These are phyloP conservation scores for Tyrannus savana DNA, from an alignment of 2,113 vertebrate genomes.

Conservation along the genomic window DNA sequence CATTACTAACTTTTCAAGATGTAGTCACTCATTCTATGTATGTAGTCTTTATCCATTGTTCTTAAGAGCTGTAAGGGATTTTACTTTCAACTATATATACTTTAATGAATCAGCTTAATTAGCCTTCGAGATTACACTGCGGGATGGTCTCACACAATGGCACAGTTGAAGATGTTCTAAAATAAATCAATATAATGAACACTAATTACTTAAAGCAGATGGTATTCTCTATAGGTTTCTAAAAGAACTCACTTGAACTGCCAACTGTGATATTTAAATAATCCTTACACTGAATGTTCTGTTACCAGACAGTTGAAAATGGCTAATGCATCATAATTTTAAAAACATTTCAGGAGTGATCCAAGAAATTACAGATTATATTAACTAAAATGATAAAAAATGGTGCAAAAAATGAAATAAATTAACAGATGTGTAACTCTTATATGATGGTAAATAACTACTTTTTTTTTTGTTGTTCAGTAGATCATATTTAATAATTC, in stretches of 20 bases:
- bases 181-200: conserved; percentile 29
- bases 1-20: not conserved
- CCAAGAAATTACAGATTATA: not conserved
- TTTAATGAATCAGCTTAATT: conserved; percentile 7
- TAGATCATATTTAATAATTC: not conserved
- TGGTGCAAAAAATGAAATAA: not conserved
- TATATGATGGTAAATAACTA: not conserved
- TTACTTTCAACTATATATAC: not conserved
- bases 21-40: not conserved
- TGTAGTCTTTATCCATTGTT: not conserved
- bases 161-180: not conserved
- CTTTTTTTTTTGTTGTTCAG: not conserved
- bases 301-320: not conserved
- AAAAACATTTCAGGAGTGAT: not conserved
- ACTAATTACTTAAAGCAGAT: conserved; percentile 16
- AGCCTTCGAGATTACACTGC: not conserved
- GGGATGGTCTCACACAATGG: not conserved
- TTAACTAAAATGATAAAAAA: not conserved
- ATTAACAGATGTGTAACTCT: not conserved
- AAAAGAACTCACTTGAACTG: not conserved
- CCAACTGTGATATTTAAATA: not conserved
- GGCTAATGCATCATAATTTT: not conserved
- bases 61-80: not conserved
- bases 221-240: not conserved
- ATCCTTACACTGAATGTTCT: not conserved